These are phyloP conservation scores for Melinopterus prodromus DNA, from an alignment of 2,888 invertebrate species.

Conservation along the genomic window DNA sequence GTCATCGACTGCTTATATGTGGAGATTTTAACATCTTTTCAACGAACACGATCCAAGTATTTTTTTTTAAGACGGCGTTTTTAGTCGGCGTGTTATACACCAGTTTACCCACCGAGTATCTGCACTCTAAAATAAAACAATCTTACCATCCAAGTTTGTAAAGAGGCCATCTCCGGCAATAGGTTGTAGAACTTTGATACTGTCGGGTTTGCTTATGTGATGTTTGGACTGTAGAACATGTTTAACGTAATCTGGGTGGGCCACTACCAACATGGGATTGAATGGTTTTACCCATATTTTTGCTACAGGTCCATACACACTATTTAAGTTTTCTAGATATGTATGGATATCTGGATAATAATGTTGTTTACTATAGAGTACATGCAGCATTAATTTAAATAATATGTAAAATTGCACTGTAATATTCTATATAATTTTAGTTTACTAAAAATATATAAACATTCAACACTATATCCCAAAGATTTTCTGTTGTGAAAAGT, in stretches of 20 bases:
- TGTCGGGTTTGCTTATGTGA: neutral
- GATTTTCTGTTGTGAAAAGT: too few species aligned
- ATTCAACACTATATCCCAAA: too few species aligned
- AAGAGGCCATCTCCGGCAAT: neutral
- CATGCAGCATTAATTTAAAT: too few species aligned
- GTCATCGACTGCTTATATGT: too few species aligned
- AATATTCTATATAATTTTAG: too few species aligned
- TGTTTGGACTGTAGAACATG: neutral
- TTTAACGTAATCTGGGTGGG: neutral
- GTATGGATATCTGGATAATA: neutral
- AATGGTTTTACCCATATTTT: slow-evolving; percentile 22
- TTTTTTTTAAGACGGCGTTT: too few species aligned
- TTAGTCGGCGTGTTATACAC: too few species aligned
- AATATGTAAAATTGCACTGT: too few species aligned
- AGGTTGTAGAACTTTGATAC: neutral
- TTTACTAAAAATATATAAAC: too few species aligned
- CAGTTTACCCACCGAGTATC: too few species aligned
- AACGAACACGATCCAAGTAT: too few species aligned
- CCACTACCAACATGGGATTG: slow-evolving; percentile 6
- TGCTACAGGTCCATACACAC: slow-evolving; percentile 6
- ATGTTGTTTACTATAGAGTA: neutral
- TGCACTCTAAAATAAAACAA: neutral
- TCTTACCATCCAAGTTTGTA: neutral
- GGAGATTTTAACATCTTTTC: too few species aligned
- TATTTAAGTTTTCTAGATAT: slow-evolving; percentile 9